These are phyloP conservation scores for Phodopus roborovskii DNA, from an alignment of 2,113 vertebrate species.

Conservation along the genomic window DNA sequence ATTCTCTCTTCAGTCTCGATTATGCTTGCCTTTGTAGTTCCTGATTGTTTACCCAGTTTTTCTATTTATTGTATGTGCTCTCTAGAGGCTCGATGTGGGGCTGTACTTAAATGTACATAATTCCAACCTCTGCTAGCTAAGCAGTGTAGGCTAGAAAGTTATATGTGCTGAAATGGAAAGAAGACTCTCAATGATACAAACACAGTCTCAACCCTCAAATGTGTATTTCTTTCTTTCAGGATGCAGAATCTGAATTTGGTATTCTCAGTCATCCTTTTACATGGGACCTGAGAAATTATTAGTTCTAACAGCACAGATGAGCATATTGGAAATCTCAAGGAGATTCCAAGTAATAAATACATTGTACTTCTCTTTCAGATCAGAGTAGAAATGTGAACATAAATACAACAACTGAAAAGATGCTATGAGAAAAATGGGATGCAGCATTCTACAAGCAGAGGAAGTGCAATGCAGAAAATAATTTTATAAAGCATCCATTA, in stretches of 20 bases:
- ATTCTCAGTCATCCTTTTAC: not conserved
- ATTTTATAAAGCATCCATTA: conserved; percentile 14
- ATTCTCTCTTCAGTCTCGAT: too few species aligned
- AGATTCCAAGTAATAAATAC: not conserved
- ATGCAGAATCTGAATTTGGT: not conserved
- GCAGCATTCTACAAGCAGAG: not conserved
- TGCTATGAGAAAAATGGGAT: not conserved
- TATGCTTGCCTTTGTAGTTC: too few species aligned
- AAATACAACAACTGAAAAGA: not conserved
- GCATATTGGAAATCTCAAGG: not conserved
- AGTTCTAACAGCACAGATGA: not conserved
- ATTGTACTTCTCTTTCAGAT: not conserved
- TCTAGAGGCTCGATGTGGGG: not conserved
- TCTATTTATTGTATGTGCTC: not conserved
- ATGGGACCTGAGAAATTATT: not conserved
- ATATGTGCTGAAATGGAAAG: conserved; percentile 21
- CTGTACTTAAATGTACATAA: not conserved
- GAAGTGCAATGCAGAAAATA: not conserved
- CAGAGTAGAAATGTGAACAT: not conserved
- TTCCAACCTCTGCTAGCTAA: not conserved
- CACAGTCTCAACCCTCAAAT: not conserved
- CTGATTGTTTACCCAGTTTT: too few species aligned
- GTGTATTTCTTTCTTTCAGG: not conserved
- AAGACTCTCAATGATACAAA: not conserved
- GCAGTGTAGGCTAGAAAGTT: not conserved